A percentile compares a stretch with the other conserved stretches of the same genome.
These are phyloP conservation scores for Cyclophora punctaria DNA, from an alignment of 2,888 invertebrate species.

Conservation along the genomic window DNA sequence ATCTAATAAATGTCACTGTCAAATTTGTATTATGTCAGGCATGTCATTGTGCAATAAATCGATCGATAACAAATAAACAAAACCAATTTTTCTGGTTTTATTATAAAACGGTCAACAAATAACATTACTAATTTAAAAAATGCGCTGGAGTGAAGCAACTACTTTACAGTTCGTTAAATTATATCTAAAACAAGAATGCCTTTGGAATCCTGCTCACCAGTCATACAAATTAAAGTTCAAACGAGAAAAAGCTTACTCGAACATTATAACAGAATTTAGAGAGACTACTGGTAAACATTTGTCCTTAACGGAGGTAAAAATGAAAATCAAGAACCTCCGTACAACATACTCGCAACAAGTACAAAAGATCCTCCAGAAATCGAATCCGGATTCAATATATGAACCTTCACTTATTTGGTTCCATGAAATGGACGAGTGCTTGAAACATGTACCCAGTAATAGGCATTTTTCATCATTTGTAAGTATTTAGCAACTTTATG, in stretches of 20 bases:
- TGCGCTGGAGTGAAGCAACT: conserved; percentile 65
- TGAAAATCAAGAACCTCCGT: conserved; percentile 65
- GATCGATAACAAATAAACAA: too few species aligned
- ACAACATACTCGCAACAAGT: conserved; percentile 68
- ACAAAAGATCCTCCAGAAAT: conserved; percentile 58
- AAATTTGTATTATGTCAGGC: too few species aligned
- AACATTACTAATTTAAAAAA: conserved; percentile 10
- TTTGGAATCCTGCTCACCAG: conserved; percentile 62
- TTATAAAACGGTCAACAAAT: too few species aligned
- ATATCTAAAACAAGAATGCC: conserved; percentile 63
- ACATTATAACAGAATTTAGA: conserved; percentile 47
- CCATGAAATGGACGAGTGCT: conserved; percentile 56
- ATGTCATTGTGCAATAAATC: too few species aligned
- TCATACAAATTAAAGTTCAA: conserved; percentile 53
- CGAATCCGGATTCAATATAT: conserved; percentile 49
- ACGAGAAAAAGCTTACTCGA: conserved; percentile 50
- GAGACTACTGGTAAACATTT: conserved; percentile 39
- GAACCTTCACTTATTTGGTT: conserved; percentile 61
- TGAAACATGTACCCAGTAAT: conserved; percentile 46
- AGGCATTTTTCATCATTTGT: not conserved
- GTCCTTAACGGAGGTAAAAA: conserved; percentile 54
- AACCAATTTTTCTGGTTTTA: too few species aligned
- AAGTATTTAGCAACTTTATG: not conserved
- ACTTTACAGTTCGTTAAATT: conserved; percentile 66
- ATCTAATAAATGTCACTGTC: too few species aligned